These are phyloP conservation scores for Chinchilla lanigera DNA, from an alignment of 2,113 vertebrate genomes.

Conservation along the genomic window DNA sequence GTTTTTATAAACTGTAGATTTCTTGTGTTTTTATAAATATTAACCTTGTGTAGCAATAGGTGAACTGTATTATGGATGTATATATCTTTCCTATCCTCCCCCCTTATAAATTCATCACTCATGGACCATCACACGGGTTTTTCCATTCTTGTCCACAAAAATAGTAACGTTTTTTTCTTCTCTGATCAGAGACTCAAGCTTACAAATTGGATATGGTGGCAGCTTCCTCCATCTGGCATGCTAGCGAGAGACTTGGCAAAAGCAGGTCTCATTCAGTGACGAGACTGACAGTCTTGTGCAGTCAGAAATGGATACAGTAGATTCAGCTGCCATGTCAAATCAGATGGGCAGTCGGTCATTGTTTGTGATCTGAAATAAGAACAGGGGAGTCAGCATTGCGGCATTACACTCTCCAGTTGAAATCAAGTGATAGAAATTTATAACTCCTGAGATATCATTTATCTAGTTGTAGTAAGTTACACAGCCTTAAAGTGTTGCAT, in stretches of 20 bases:
- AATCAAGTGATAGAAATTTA: conserved; percentile 71
- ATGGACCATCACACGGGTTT: neutral
- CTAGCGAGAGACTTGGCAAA: conserved; percentile 69
- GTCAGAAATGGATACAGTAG: conserved; percentile 67
- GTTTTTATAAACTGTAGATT: conserved; percentile 27
- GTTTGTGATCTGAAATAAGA: conserved; percentile 69
- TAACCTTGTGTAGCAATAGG: neutral
- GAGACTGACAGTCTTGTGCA: conserved; percentile 61
- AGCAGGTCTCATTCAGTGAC: conserved; percentile 43
- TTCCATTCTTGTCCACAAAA: conserved; percentile 42
- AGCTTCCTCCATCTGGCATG: conserved; percentile 65
- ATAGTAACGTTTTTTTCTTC: neutral
- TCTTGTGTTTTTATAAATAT: conserved; percentile 7
- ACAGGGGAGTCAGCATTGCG: conserved; percentile 22
- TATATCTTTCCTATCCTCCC: neutral
- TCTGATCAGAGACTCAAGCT: conserved; percentile 57
- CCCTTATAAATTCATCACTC: neutral
- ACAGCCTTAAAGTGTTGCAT: conserved; percentile 21
- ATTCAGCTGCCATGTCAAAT: conserved; percentile 74
- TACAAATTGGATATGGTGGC: conserved; percentile 63
- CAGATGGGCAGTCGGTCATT: conserved; percentile 72
- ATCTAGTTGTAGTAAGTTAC: conserved; percentile 23
- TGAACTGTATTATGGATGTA: neutral
- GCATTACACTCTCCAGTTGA: conserved; percentile 51
- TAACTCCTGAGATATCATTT: conserved; percentile 60